Conservation (phyloP, 2,113 vertebrate genomes). For the Saguinus midas region DNA sequence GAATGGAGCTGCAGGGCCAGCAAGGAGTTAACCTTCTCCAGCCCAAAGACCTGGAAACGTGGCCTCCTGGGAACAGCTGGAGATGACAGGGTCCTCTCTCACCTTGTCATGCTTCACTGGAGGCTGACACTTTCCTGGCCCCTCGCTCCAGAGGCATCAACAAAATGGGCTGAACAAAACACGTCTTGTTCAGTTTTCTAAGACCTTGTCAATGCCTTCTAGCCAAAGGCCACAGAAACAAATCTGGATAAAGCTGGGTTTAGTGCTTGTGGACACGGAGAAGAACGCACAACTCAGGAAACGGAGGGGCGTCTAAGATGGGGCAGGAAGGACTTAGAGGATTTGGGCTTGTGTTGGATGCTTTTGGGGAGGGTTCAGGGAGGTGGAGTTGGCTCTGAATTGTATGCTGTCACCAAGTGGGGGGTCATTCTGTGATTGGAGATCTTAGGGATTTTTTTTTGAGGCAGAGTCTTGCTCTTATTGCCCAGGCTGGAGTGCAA, state of each 20-base stretch:
- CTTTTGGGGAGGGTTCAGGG: accelerated
- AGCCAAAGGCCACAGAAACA: neutral
- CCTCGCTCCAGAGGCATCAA: neutral
- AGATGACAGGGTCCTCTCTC: neutral
- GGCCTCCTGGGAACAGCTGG: neutral
- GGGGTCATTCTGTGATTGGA: neutral
- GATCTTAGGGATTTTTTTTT: neutral
- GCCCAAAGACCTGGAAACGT: neutral
- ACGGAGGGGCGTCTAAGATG: accelerated
- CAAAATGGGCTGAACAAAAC: neutral
- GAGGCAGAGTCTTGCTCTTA: too few relatives aligned
- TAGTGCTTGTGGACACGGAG: accelerated
- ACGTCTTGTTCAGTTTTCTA: neutral
- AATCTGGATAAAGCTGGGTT: accelerated
- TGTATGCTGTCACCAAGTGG: accelerated
- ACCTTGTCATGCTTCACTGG: neutral
- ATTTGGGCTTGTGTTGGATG: accelerated
- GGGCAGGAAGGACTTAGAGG: neutral
- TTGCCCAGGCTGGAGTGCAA: too few relatives aligned
- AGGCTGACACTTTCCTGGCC: constrained; percentile 38
- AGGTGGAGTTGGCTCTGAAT: neutral
- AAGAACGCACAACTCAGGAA: accelerated
- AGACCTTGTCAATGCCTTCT: neutral
- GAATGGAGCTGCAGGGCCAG: neutral
- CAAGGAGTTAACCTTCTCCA: neutral